phyloP scores from a whole-genome alignment of 2,888 invertebrate genomes.

The Macrophya annulata region DNA sequence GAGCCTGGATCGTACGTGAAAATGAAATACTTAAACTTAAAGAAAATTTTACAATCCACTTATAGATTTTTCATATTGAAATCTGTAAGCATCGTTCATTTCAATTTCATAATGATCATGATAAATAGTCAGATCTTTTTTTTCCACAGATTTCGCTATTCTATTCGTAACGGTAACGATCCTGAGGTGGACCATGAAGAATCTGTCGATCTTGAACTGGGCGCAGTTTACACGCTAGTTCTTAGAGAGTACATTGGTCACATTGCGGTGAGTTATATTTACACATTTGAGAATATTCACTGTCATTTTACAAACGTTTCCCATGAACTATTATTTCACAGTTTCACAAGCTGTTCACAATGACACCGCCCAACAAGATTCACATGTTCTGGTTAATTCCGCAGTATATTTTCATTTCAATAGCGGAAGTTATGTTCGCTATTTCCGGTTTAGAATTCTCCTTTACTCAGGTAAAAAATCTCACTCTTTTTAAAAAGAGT shows the following conservation, averaged over 20 bases:
- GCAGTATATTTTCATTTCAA: constrained; percentile 90
- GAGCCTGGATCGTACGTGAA: constrained; percentile 82
- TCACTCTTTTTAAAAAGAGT: background rate
- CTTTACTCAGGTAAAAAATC: constrained; percentile 86
- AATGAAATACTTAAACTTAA: background rate
- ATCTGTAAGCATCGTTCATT: too few species aligned
- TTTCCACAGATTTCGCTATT: constrained; percentile 60
- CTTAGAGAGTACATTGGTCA: constrained; percentile 74
- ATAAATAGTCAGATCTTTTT: constrained; percentile 67
- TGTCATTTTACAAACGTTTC: background rate
- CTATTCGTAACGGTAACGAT: constrained; percentile 58
- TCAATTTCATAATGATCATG: constrained; percentile 65
- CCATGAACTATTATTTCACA: constrained; percentile 64
- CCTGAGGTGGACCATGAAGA: constrained; percentile 52
- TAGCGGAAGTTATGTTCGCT: constrained; percentile 92
- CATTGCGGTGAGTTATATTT: constrained; percentile 76
- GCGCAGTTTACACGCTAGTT: constrained; percentile 83
- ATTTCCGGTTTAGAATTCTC: constrained; percentile 92
- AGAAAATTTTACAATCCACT: too few species aligned
- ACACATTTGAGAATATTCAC: background rate
- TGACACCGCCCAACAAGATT: constrained; percentile 85
- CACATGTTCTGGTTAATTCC: constrained; percentile 89
- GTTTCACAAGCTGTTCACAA: constrained; percentile 82
- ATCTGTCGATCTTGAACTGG: constrained; percentile 69
- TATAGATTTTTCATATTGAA: too few species aligned